A percentile compares a stretch with the other conserved stretches of the same genome.
Evolutionary conservation across 1,140 invertebrate species (phyloP).

Genomic region (Notospermus geniculatus): DNA sequence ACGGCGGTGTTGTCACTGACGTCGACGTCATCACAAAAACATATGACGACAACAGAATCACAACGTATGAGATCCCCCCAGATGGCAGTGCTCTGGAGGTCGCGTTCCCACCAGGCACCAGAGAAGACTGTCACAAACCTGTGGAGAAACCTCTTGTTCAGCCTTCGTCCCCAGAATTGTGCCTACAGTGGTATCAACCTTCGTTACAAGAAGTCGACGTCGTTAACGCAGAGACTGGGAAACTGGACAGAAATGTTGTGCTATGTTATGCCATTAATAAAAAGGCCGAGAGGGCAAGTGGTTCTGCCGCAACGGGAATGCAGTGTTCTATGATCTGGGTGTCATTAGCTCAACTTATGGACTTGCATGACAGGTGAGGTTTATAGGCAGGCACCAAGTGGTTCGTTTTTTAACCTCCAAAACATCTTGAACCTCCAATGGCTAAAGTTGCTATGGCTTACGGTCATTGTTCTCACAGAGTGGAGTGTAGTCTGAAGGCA

Average conservation of each 20-base stretch:
- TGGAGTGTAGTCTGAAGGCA: background rate
- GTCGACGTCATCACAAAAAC: constrained; percentile 33
- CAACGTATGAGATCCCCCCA: too few relatives aligned
- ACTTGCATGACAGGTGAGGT: constrained; percentile 47
- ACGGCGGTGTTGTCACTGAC: constrained; percentile 17
- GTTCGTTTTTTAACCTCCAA: background rate
- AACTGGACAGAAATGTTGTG: constrained; percentile 30
- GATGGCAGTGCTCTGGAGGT: background rate
- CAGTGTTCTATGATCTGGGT: constrained; percentile 37
- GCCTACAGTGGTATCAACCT: constrained; percentile 47
- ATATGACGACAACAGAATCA: constrained; percentile 20
- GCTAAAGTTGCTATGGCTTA: too few relatives aligned
- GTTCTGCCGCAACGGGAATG: constrained; percentile 3
- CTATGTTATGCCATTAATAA: constrained; percentile 38
- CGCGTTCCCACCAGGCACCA: constrained; percentile 32
- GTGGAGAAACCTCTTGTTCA: constrained; percentile 28
- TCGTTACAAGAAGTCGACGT: constrained; percentile 38
- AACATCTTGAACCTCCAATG: too few relatives aligned
- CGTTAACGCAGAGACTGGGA: constrained; percentile 26
- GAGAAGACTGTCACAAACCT: constrained; percentile 24
- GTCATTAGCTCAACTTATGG: constrained; percentile 41
- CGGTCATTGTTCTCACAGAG: too few relatives aligned
- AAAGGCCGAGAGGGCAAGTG: constrained; percentile 21
- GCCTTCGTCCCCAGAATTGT: constrained; percentile 32
- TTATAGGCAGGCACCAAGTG: background rate